Evolutionary conservation across 2,888 invertebrate species (phyloP).

Genomic region (Auanema freiburgensis): DNA sequence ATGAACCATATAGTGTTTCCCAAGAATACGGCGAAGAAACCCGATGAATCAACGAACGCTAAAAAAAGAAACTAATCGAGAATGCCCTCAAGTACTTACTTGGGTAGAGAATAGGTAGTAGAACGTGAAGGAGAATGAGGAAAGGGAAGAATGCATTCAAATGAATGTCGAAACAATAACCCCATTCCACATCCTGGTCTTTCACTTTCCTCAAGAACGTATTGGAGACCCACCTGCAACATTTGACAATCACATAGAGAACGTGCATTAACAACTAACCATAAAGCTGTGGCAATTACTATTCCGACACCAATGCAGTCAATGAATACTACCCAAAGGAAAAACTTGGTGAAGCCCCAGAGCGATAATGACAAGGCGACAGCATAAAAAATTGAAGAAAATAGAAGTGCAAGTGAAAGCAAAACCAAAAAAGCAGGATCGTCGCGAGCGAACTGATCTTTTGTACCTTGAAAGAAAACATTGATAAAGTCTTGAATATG

Average conservation of each 20-base stretch:
- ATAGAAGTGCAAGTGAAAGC: constrained; percentile 67
- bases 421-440: constrained; percentile 97
- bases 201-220: constrained; percentile 73
- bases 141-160: constrained; percentile 98
- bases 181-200: constrained; percentile 90
- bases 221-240: constrained; percentile 78
- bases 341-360: constrained; percentile 76
- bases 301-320: constrained; percentile 89
- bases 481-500: not conserved
- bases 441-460: constrained; percentile 96
- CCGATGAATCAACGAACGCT: constrained; percentile 79
- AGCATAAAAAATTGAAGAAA: constrained; percentile 49
- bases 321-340: constrained; percentile 87
- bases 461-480: constrained; percentile 78
- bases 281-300: constrained; percentile 82
- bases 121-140: constrained; percentile 85
- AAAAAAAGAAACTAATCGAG: constrained; percentile 63
- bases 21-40: constrained; percentile 79
- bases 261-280: constrained; percentile 70
- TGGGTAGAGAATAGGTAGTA: constrained; percentile 82
- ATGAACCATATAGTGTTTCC: constrained; percentile 92
- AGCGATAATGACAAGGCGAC: constrained; percentile 66
- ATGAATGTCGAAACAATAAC: constrained; percentile 96
- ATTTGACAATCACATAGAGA: constrained; percentile 8
- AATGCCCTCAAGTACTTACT: constrained; percentile 67